A percentile compares a stretch with the other conserved stretches of the same genome.
These are phyloP conservation scores for Microtus pennsylvanicus DNA, from an alignment of 2,113 vertebrate species.

Conservation along the genomic window DNA sequence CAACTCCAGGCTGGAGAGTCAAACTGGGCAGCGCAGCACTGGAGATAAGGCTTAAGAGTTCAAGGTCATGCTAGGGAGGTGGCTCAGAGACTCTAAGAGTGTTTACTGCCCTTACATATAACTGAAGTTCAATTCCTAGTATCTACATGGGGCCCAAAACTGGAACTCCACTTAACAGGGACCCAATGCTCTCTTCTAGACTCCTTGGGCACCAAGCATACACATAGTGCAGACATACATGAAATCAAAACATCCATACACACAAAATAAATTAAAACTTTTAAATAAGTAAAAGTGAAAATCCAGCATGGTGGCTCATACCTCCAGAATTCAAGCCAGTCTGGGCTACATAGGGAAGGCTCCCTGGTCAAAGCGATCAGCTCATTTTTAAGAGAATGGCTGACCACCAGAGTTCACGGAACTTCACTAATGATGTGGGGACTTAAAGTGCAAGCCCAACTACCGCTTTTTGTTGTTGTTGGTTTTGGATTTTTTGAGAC, in stretches of 20 bases:
- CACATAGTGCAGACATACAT: neutral
- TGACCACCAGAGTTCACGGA: neutral
- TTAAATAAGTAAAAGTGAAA: neutral
- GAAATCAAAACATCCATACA: neutral
- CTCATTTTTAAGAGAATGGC: neutral
- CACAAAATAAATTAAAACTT: neutral
- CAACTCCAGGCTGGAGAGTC: neutral
- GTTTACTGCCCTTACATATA: neutral
- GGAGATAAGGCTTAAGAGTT: neutral
- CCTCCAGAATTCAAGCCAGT: neutral
- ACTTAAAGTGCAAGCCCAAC: neutral
- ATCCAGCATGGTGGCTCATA: neutral
- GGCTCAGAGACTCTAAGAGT: neutral
- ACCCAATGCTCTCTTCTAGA: neutral
- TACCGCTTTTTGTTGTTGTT: neutral
- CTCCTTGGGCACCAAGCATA: neutral
- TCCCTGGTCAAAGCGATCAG: neutral
- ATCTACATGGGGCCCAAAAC: neutral
- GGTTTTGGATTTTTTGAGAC: neutral
- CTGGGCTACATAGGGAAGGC: too few species aligned
- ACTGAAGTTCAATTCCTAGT: neutral
- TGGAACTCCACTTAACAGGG: neutral
- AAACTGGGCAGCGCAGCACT: neutral
- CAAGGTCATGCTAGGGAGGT: neutral
- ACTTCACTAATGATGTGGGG: neutral